Base-by-base conservation (phyloP, 1,140 invertebrate genomes). In the Platorchestia sp. region DNA sequence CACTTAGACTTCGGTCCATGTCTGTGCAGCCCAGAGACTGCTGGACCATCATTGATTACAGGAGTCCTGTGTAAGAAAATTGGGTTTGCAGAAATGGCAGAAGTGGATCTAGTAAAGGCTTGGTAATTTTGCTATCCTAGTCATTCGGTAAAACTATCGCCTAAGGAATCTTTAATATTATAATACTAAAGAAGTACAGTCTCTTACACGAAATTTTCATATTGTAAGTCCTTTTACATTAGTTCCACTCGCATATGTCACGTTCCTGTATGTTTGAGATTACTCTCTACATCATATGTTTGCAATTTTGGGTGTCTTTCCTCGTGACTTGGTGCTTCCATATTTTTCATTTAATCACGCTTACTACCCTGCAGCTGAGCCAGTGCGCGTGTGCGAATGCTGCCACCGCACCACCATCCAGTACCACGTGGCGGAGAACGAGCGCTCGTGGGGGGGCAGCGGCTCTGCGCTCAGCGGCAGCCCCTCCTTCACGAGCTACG, bases 341-440 rank as follows among this genome's bases (percentile, higher is more conserved):
- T 75, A 75, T 75, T 14, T 75, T 75, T 75, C 14, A 75, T 75
- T 1, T 75, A 75, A 75, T 75, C 36, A 27, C 10, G 1, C 27
- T 10, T 75, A 27, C 59, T 75, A 27, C 59, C 22, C 44, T 90
- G 22, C 87, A 90, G 87, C 44, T 90, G 87, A 90, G 44, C 87
- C 87, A 42, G 87, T 90, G 41, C 87, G 87, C 87, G 87, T 90
- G 87, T 90, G 87, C 36, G 87, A 90, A 27, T 90, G 87, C 87
- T 90, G 87, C 36, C 87, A 90, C 87, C 41, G 87, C 41, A 90
- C 87, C 36, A 90, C 87, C 41, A 90, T 90, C 19, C 87, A 90
- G 41, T 90, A 43, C 87, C 44, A 90, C 41, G 42, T 42, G 44
- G 87, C 87, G 7, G 87, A 90, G 41, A 45, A 90, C 41, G 87